These are phyloP conservation scores for Drosophila mauritiana DNA, from an alignment of 1,140 invertebrate genomes.

Conservation along the genomic window DNA sequence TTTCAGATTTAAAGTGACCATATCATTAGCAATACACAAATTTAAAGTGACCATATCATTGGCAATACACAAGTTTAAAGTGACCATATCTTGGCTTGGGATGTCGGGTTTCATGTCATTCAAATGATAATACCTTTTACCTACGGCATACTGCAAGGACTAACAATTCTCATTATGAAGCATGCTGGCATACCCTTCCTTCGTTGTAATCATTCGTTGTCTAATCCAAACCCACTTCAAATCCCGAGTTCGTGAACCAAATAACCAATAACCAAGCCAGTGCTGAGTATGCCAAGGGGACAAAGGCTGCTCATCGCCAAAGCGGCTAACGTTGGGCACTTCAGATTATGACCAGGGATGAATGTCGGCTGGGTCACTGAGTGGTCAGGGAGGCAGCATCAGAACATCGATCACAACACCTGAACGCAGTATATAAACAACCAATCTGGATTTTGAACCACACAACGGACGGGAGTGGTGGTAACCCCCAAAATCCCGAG, in stretches of 20 bases:
- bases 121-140: no score
- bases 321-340: conserved; percentile 64
- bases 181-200: no score
- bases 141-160: no score
- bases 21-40: no score
- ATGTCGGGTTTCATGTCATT: no score
- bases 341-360: conserved; percentile 22
- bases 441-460: conserved; percentile 39
- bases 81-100: no score
- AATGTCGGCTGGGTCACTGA: neutral
- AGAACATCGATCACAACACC: conserved; percentile 49
- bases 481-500: neutral
- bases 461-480: neutral
- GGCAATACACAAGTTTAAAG: no score
- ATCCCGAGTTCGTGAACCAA: neutral
- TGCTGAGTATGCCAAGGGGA: neutral
- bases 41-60: no score
- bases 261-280: neutral
- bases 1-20: no score
- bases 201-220: no score
- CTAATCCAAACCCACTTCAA: no score
- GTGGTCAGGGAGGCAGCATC: conserved; percentile 4
- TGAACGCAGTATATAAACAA: conserved; percentile 45
- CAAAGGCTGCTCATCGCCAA: conserved; percentile 58
- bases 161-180: no score